A percentile compares a stretch with the other conserved stretches of the same genome.
phyloP scores from a whole-genome alignment of 2,113 vertebrate species.

The Excalfactoria chinensis region DNA sequence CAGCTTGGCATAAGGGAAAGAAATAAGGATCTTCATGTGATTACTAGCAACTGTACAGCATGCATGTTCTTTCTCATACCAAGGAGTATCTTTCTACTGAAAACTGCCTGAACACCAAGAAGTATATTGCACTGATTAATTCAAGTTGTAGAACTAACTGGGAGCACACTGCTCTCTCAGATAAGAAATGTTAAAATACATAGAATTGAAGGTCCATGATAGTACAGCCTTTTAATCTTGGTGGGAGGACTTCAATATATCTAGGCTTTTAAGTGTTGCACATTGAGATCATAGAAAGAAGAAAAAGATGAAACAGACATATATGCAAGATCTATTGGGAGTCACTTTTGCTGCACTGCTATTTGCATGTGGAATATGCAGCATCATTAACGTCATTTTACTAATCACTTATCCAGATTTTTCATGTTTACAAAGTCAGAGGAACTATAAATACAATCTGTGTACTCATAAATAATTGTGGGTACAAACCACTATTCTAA shows the following conservation, averaged over 20 bases:
- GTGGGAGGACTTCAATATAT: background rate
- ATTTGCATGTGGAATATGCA: background rate
- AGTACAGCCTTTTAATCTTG: background rate
- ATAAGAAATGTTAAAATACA: constrained; percentile 34
- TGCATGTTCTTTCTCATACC: background rate
- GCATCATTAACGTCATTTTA: background rate
- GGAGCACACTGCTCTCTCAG: background rate
- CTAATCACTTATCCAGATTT: background rate
- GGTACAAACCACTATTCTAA: background rate
- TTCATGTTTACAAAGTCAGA: background rate
- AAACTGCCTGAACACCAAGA: background rate
- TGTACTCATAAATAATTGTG: background rate
- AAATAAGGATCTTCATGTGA: background rate
- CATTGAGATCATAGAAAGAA: background rate
- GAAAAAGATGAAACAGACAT: background rate
- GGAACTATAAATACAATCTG: background rate
- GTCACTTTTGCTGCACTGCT: background rate
- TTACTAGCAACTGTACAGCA: background rate
- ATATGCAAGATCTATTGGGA: background rate
- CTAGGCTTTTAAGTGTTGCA: background rate
- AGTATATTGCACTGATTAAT: background rate
- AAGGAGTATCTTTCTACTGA: background rate
- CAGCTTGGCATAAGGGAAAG: background rate
- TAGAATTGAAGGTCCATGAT: background rate
- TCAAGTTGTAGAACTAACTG: constrained; percentile 1